These are phyloP conservation scores for Melinaea menophilus DNA, from an alignment of 2,888 invertebrate species.

Conservation along the genomic window DNA sequence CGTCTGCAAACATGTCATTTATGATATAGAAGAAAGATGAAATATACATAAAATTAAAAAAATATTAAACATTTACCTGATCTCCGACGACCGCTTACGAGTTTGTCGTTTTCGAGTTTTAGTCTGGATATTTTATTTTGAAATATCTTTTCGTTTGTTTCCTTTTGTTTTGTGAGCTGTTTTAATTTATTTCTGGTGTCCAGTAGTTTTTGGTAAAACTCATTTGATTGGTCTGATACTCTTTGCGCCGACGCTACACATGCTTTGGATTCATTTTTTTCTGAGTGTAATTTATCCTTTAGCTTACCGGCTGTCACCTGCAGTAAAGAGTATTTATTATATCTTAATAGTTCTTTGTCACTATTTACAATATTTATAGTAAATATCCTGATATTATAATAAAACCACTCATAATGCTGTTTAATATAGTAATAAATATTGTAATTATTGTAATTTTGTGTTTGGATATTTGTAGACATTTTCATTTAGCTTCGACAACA, in stretches of 20 bases:
- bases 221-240: conserved; percentile 62
- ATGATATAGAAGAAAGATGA: neutral
- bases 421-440: no score
- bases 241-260: conserved; percentile 68
- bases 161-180: conserved; percentile 62
- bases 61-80: conserved; percentile 43
- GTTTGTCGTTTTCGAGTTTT: conserved; percentile 62
- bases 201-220: conserved; percentile 50
- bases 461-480: no score
- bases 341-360: no score
- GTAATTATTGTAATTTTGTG: no score
- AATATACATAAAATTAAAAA: no score
- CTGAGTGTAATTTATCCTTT: conserved; percentile 52
- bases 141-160: conserved; percentile 54
- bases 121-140: conserved; percentile 59
- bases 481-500: no score
- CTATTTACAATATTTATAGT: no score
- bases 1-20: conserved; percentile 35
- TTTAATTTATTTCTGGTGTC: conserved; percentile 53
- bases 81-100: conserved; percentile 55
- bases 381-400: no score
- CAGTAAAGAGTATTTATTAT: conserved; percentile 20
- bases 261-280: conserved; percentile 65
- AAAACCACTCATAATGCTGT: no score
- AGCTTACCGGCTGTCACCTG: conserved; percentile 51